Base-by-base conservation (phyloP, 2,113 vertebrate genomes). In the Mirounga angustirostris region DNA sequence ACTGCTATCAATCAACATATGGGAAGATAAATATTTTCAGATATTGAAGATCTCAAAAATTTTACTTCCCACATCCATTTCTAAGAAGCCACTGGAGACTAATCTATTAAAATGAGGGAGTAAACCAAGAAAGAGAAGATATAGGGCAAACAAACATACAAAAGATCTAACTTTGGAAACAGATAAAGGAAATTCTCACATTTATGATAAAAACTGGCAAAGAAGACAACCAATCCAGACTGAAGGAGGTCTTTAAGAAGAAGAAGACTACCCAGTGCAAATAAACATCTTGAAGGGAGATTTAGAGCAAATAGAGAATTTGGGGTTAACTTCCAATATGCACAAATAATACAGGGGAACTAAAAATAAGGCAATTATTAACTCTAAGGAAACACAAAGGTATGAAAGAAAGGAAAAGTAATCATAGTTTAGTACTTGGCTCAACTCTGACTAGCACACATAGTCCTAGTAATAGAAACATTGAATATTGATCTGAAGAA, bases 101-200 rank as follows among this genome's bases (percentile, higher is more conserved):
- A 10, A 93, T 5, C 80, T 50, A 46, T 81, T 58, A 69, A 90
- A 91, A 83, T 7, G 30, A 94, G 30, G 54, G 92, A 84, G 24
- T n/a, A 84, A 89, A 61, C 56, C 71, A 92, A 46, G 24, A 89
- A 92, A 46, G 78, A 92, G 54, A 95, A 67, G 50, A 89, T 5
- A 7, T 4, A 36, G 88, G 69, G 24, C 36, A 67, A 50, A 79
- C 3, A 46, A 33, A 79, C 4, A 81, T 33, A 50, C 0, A 40
- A 89, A 67, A 71, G 52, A 79, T 36, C 50, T 52, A 84, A 33
- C 19, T 13, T 21, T 54, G 28, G 83, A 59, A 89, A 94, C 9
- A 69, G 10, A 33, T 46, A 54, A 63, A 85, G 33, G 56, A 50
- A 80, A 69, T 63, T 21, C 18, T 59, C 78, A 80, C 14, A n/a